Percentiles rank a stretch among this genome's conserved stretches.
Conservation (phyloP, 2,797 vertebrate genomes). For the Sus cebifrons region DNA sequence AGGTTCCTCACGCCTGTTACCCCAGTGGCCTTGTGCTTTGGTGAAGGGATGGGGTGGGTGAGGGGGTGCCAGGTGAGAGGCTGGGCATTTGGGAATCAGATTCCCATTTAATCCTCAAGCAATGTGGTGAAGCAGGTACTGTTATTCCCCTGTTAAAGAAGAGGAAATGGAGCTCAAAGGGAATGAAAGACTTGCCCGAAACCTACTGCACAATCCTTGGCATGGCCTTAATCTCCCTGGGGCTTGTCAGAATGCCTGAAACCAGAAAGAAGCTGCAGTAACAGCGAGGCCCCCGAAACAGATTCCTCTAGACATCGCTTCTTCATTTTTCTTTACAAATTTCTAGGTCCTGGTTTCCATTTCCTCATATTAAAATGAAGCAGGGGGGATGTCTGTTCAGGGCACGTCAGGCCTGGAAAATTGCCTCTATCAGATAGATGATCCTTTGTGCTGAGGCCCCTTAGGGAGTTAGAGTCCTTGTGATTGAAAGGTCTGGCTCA, state of each 20-base stretch:
- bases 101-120: conserved; percentile 14
- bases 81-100: neutral
- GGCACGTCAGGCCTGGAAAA: neutral
- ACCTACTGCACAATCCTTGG: neutral
- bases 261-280: neutral
- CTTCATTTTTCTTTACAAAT: conserved; percentile 10
- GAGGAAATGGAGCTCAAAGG: neutral
- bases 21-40: neutral
- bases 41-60: neutral
- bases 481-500: neutral
- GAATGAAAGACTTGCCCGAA: neutral
- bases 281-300: neutral
- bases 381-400: neutral
- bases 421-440: neutral
- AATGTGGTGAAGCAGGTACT: neutral
- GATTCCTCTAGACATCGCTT: neutral
- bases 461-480: neutral
- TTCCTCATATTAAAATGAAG: neutral
- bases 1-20: neutral
- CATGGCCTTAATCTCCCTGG: neutral
- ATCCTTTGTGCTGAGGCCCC: neutral
- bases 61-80: too few relatives aligned
- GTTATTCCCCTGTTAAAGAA: neutral
- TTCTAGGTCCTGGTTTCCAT: neutral
- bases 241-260: neutral